A percentile compares a stretch with the other conserved stretches of the same genome.
Conservation (phyloP, 2,797 vertebrate genomes). For the Channa striata region DNA sequence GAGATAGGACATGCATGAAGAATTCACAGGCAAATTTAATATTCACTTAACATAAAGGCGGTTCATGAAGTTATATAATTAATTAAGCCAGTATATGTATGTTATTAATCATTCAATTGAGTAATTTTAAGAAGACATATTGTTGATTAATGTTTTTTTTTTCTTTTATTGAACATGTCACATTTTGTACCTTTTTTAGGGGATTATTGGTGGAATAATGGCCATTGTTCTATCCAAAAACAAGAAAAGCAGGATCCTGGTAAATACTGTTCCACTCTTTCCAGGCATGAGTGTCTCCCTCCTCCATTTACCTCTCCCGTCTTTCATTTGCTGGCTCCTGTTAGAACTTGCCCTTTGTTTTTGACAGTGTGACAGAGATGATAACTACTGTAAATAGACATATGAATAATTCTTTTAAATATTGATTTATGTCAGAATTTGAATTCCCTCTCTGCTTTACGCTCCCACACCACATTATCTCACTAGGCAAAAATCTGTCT, state of each 20-base stretch:
- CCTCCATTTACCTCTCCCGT: neutral
- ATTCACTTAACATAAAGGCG: neutral
- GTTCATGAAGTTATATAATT: neutral
- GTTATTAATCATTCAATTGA: neutral
- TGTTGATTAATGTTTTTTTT: neutral
- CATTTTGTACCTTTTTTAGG: slow-evolving; percentile 67
- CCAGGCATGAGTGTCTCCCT: slow-evolving; percentile 1
- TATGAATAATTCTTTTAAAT: slow-evolving; percentile 13
- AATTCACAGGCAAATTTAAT: neutral
- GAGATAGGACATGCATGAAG: neutral
- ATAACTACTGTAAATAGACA: neutral
- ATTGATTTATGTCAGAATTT: neutral
- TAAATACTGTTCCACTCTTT: slow-evolving; percentile 66
- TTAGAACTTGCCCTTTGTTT: slow-evolving; percentile 50
- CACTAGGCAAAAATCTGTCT: neutral
- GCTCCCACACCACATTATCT: neutral
- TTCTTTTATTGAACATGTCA: neutral
- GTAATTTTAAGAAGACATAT: neutral
- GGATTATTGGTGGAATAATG: slow-evolving; percentile 83
- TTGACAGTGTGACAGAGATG: neutral
- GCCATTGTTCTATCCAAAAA: slow-evolving; percentile 90
- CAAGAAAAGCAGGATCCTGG: slow-evolving; percentile 83
- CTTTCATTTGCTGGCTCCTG: slow-evolving; percentile 37
- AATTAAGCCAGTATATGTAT: neutral
- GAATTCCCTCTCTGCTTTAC: neutral